Conservation (phyloP, 1,140 invertebrate species). For the Rhysida immarginata region DNA sequence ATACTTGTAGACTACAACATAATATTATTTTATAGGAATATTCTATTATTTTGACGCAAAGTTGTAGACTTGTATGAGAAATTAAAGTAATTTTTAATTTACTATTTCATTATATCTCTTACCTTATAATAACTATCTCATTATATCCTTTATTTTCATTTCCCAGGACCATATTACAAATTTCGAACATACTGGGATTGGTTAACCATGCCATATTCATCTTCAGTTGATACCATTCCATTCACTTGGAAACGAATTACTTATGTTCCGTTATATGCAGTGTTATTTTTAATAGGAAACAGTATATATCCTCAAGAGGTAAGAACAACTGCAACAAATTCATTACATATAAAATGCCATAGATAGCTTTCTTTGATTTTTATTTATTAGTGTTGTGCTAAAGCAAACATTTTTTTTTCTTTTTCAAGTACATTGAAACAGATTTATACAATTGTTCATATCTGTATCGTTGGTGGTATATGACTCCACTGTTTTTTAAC, state of each 20-base stretch:
- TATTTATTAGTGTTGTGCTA: constrained; percentile 29
- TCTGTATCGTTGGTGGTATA: constrained; percentile 63
- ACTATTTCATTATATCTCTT: no score
- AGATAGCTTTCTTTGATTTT: constrained; percentile 63
- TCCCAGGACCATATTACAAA: not conserved
- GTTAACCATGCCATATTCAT: not conserved
- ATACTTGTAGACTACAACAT: no score
- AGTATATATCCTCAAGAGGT: not conserved
- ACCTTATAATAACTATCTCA: no score
- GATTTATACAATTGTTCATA: constrained; percentile 51
- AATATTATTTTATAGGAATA: no score
- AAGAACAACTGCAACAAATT: not conserved
- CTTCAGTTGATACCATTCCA: not conserved
- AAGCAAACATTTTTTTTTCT: not conserved
- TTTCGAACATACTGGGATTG: not conserved
- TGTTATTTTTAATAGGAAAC: not conserved
- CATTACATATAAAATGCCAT: constrained; percentile 47
- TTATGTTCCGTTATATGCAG: not conserved
- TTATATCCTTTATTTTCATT: no score
- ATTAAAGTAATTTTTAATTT: no score
- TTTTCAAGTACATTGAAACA: not conserved
- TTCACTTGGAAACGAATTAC: not conserved
- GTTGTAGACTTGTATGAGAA: no score
- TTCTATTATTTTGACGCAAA: no score
- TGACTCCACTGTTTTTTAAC: constrained; percentile 67